phyloP scores from a whole-genome alignment of 2,113 vertebrate genomes.

The Tragelaphus scriptus region DNA sequence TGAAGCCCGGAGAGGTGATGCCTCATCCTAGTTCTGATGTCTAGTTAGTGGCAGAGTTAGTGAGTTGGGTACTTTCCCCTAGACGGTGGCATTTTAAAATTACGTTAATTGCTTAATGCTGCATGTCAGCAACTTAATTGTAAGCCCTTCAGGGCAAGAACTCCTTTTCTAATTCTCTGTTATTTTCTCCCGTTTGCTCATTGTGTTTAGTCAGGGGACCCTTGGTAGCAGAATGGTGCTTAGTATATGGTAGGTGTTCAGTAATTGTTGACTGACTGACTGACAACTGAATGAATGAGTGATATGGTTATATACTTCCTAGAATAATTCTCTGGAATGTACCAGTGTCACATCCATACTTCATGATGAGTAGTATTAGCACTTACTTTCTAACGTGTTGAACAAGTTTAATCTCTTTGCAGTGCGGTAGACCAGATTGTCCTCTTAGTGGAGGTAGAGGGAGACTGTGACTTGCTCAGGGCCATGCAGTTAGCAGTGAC shows the following conservation, averaged over 20 bases:
- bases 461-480: background rate
- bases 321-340: background rate
- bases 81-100: background rate
- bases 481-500: background rate
- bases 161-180: background rate
- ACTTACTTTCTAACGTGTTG: background rate
- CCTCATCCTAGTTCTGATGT: background rate
- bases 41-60: background rate
- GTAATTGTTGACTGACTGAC: background rate
- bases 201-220: background rate
- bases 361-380: background rate
- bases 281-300: background rate
- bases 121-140: background rate
- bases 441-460: background rate
- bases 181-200: background rate
- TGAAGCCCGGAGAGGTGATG: background rate
- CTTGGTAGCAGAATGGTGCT: background rate
- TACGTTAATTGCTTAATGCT: background rate
- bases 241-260: background rate
- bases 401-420: background rate
- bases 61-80: background rate
- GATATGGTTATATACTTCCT: background rate
- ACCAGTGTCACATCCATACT: background rate
- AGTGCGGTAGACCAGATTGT: background rate
- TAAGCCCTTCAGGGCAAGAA: background rate